Evolutionary conservation across 2,113 vertebrate genomes (phyloP).

Genomic region (Coturnix japonica): DNA sequence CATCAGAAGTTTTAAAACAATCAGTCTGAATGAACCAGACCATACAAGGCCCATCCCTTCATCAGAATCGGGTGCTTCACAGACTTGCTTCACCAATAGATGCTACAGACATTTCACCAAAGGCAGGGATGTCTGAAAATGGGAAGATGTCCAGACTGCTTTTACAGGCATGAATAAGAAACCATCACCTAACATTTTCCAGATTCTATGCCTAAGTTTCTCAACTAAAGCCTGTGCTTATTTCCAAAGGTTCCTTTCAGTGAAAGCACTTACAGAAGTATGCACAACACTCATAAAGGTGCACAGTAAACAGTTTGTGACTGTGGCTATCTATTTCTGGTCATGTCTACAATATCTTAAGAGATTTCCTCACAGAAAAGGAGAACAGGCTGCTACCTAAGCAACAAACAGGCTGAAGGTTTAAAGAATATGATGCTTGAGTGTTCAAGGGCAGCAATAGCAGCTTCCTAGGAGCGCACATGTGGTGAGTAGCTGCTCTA

Average conservation of each 20-base stretch:
- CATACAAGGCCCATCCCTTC: neutral
- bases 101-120: neutral
- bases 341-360: neutral
- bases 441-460: neutral
- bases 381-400: neutral
- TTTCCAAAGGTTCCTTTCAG: neutral
- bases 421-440: neutral
- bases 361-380: neutral
- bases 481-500: neutral
- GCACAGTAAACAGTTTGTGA: neutral
- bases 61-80: neutral
- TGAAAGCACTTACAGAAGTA: neutral
- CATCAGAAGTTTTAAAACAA: neutral
- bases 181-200: neutral
- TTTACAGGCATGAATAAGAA: neutral
- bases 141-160: neutral
- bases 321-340: neutral
- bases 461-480: neutral
- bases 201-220: neutral
- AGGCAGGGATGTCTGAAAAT: neutral
- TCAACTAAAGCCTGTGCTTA: neutral
- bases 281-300: neutral
- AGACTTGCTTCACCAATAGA: neutral
- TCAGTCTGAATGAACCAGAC: accelerated
- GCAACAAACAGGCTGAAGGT: neutral